These are phyloP conservation scores for Boulengeromyrus knoepffleri DNA, from an alignment of 2,113 vertebrate genomes.

Conservation along the genomic window DNA sequence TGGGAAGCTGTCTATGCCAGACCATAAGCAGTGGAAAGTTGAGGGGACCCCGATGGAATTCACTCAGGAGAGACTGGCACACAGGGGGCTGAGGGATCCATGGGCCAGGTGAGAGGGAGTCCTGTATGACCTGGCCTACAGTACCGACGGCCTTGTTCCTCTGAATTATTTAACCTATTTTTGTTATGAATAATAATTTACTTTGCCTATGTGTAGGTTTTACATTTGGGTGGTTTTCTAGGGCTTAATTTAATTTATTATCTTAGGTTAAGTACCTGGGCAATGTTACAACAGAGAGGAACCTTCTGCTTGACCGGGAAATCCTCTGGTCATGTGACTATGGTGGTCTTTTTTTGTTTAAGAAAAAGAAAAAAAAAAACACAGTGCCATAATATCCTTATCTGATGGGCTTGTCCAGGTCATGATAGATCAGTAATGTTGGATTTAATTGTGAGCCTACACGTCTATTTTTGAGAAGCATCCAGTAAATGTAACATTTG, in stretches of 20 bases:
- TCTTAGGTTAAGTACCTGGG: background rate
- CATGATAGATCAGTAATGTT: background rate
- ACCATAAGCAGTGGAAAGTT: constrained; percentile 78
- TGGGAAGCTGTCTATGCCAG: constrained; percentile 71
- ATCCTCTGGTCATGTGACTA: background rate
- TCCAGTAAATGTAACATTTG: background rate
- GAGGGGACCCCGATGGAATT: constrained; percentile 81
- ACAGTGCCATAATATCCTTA: background rate
- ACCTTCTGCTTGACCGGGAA: background rate
- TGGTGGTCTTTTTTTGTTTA: background rate
- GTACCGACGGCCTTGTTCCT: background rate
- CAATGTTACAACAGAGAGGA: background rate
- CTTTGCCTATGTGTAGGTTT: background rate
- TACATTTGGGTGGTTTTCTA: background rate
- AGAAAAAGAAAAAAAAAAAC: background rate
- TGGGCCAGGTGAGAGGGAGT: constrained; percentile 75
- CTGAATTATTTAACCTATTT: background rate
- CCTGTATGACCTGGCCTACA: background rate
- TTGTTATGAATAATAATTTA: background rate
- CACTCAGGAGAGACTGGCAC: constrained; percentile 70
- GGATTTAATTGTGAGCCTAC: background rate
- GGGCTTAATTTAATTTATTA: background rate
- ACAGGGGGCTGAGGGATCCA: constrained; percentile 75
- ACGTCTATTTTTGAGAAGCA: background rate
- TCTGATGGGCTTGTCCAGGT: background rate